Conservation (phyloP, 2,888 invertebrate species). For the Aphidius colemani region DNA sequence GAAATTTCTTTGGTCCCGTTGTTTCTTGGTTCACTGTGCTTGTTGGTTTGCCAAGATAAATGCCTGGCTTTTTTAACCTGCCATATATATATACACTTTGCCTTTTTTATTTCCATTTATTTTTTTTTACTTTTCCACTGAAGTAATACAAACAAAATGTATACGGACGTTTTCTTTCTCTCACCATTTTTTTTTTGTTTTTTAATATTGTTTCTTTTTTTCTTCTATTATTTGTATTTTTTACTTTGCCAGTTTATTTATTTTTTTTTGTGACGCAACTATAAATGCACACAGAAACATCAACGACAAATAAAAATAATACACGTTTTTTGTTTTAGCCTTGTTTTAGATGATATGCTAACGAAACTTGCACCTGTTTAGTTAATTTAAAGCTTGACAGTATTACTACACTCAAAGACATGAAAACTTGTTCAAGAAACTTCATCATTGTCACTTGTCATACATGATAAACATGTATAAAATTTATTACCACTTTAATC, state of each 20-base stretch:
- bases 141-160: too few relatives aligned
- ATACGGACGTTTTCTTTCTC: too few relatives aligned
- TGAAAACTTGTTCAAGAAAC: too few relatives aligned
- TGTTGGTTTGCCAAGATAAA: conserved; percentile 11
- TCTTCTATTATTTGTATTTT: conserved; percentile 17
- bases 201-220: conserved; percentile 10
- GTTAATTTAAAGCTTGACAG: too few relatives aligned
- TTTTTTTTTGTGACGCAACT: conserved; percentile 23
- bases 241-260: conserved; percentile 19
- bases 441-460: too few relatives aligned
- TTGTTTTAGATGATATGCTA: conserved; percentile 35
- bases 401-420: too few relatives aligned
- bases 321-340: not conserved
- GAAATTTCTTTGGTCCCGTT: conserved; percentile 7
- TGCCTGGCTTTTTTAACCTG: conserved; percentile 6
- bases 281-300: conserved; percentile 29
- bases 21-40: not conserved
- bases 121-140: conserved; percentile 6
- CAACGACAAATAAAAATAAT: not conserved
- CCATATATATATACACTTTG: conserved; percentile 1
- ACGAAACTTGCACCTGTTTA: conserved; percentile 33
- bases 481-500: too few relatives aligned
- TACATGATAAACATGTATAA: too few relatives aligned
- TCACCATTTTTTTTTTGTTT: not conserved
- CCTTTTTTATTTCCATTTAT: conserved; percentile 19